A percentile compares a stretch with the other conserved stretches of the same genome.
Evolutionary conservation across 2,888 invertebrate species (phyloP).

Genomic region (Lasioglossum vierecki): DNA sequence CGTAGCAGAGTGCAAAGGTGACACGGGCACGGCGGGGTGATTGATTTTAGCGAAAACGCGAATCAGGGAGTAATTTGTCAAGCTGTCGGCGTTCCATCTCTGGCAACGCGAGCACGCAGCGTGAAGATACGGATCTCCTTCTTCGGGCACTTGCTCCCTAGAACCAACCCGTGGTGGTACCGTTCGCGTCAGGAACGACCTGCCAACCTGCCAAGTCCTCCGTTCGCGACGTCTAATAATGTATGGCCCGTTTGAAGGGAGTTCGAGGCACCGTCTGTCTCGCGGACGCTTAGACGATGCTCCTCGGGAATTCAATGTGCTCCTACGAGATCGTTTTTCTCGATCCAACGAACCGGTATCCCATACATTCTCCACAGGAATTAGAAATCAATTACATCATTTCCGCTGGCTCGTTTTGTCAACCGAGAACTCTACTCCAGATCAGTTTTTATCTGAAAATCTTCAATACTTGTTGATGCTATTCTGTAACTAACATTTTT

Average conservation of each 20-base stretch:
- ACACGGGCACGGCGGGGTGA: slow-evolving; percentile 77
- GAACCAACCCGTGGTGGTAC: slow-evolving; percentile 15
- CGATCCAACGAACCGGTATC: background rate
- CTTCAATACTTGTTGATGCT: too few relatives aligned
- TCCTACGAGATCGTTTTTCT: background rate
- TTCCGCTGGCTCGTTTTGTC: background rate
- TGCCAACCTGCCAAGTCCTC: slow-evolving; percentile 38
- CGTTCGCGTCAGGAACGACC: slow-evolving; percentile 35
- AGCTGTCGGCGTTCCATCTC: slow-evolving; percentile 81
- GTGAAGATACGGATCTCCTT: slow-evolving; percentile 74
- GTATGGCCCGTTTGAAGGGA: slow-evolving; percentile 3
- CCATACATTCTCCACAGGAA: background rate
- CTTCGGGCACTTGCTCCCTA: slow-evolving; percentile 42
- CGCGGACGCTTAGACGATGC: background rate
- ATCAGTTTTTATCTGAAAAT: background rate
- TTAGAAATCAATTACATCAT: background rate
- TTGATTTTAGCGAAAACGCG: slow-evolving; percentile 83
- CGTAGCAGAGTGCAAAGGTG: slow-evolving; percentile 73
- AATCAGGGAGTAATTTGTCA: slow-evolving; percentile 83
- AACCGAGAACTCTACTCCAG: background rate
- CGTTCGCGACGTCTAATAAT: background rate
- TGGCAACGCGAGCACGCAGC: slow-evolving; percentile 67
- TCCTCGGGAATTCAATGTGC: slow-evolving; percentile 5
- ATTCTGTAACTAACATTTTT: too few relatives aligned
- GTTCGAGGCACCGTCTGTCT: slow-evolving; percentile 2